Base-by-base conservation (phyloP, 2,113 vertebrate genomes). In the Carassius carassius region DNA sequence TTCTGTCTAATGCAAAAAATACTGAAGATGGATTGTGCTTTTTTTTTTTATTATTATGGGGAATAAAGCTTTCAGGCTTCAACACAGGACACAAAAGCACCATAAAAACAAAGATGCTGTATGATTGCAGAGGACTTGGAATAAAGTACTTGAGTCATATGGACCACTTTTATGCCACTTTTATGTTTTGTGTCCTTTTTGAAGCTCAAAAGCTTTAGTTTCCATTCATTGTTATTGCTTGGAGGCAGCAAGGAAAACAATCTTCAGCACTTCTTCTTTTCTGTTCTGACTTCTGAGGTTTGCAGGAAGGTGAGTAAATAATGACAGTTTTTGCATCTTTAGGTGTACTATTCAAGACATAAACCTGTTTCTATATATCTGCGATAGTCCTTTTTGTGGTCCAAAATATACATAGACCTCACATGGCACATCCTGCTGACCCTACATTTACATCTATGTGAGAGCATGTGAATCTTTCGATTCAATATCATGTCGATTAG, bases 91-190 rank as follows among this genome's bases (percentile, higher is more conserved):
- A 70, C 35, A 70, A 70, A 47, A 49, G 37, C 37, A 21, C 21
- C 70, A 74, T 74, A 74, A 74, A 74, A 73, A 74, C 65, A 70
- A 41, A 70, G 19, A 41, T 12, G 67, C 19, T 74, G 12, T 74
- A 23, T 74, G 41, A 44, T 6, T 47, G 11, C 41, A 74, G 21
- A 25, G 10, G 21, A 13, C 41, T 73, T 73, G 32, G 17, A 19
- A 21, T n/a, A n/a, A 70, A 70, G 67, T 8, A 21, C 32, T 70
- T n/a, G 17, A 9, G 67, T 41, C 32, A 3, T 12, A 73, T 14
- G 41, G 21, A 74, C n/a, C 70, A 47, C 35, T 25, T 47, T 44
- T 72, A 44, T 44, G 37, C 19, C 6, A n/a, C 69, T 72, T 72
- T 23, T 73, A 73, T 73, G n/a, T 25, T 63, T 63, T 63, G 23